phyloP scores from a whole-genome alignment of 2,113 vertebrate genomes.

The Vidua macroura region DNA sequence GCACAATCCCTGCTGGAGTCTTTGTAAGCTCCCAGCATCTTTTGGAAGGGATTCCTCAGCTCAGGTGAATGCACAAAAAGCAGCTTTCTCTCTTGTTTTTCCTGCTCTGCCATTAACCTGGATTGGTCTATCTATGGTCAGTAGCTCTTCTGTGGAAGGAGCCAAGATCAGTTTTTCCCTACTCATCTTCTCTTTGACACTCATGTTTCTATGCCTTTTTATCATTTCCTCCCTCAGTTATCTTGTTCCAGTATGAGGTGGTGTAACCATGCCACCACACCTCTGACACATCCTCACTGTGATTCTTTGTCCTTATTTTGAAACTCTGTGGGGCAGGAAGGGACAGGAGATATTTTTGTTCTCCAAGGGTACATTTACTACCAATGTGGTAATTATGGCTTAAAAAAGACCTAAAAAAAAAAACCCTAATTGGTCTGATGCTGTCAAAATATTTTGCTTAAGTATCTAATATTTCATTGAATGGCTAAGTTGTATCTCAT shows the following conservation, averaged over 20 bases:
- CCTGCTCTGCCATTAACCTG: neutral
- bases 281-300: neutral
- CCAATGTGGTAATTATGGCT: neutral
- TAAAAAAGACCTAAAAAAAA: rapidly evolving
- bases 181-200: neutral
- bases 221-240: neutral
- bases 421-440: rapidly evolving
- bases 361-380: neutral
- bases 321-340: neutral
- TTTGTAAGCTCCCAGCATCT: neutral
- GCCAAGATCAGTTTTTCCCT: neutral
- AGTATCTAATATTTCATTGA: neutral
- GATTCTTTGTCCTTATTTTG: neutral
- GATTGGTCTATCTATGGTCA: rapidly evolving
- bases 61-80: neutral
- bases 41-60: neutral
- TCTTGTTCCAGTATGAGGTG: rapidly evolving
- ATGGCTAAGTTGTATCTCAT: neutral
- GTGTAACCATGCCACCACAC: neutral
- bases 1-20: neutral
- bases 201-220: neutral
- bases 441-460: neutral
- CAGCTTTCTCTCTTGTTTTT: neutral
- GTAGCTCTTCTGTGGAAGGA: neutral
- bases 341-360: neutral